Percentiles rank a stretch among this genome's conserved stretches.
phyloP scores from a whole-genome alignment of 2,113 vertebrate genomes.

The Macquaria australasica region DNA sequence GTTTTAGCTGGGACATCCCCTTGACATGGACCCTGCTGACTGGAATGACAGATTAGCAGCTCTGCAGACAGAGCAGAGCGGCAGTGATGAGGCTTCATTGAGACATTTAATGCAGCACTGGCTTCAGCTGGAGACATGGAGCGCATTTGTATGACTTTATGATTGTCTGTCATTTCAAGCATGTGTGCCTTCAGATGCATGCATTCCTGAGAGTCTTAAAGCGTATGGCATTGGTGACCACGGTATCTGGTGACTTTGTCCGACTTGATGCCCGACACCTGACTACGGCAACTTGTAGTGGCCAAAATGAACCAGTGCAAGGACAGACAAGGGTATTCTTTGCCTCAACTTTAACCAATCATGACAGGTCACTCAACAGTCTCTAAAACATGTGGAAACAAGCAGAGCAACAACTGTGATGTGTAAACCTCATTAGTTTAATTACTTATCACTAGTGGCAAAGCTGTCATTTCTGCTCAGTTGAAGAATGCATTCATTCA shows the following conservation, averaged over 20 bases:
- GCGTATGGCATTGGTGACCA: background rate
- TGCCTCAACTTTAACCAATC: background rate
- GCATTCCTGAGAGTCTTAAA: constrained; percentile 1
- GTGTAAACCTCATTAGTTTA: background rate
- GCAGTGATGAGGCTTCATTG: constrained; percentile 34
- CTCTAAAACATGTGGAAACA: background rate
- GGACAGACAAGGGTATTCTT: constrained; percentile 72
- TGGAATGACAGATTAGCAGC: constrained; percentile 65
- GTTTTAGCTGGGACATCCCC: constrained; percentile 69
- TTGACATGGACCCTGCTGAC: constrained; percentile 42
- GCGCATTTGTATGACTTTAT: background rate
- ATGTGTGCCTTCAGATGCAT: background rate
- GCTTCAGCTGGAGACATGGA: constrained; percentile 27
- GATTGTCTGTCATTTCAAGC: background rate
- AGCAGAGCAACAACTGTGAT: background rate
- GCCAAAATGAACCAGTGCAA: constrained; percentile 63
- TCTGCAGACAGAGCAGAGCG: constrained; percentile 20
- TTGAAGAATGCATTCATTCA: background rate
- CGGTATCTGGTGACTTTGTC: constrained; percentile 67
- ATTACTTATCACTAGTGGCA: background rate
- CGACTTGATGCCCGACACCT: constrained; percentile 60
- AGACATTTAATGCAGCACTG: constrained; percentile 23
- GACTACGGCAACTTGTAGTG: constrained; percentile 53
- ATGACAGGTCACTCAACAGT: background rate
- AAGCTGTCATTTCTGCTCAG: background rate